phyloP scores from a whole-genome alignment of 2,113 vertebrate genomes.

The Melanostigma gelatinosum region DNA sequence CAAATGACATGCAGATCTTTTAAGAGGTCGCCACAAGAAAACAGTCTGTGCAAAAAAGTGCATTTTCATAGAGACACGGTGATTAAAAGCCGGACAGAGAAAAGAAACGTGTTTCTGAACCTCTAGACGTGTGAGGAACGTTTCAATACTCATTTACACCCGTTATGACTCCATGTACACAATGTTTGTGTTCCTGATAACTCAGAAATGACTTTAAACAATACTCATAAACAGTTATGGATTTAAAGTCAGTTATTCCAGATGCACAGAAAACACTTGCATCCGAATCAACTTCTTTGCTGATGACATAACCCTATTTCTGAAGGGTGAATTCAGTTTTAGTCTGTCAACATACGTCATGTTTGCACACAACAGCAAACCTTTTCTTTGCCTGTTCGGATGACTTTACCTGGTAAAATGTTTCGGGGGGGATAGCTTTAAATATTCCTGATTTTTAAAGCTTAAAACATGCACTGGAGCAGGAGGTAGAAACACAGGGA shows the following conservation, averaged over 20 bases:
- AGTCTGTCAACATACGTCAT: background rate
- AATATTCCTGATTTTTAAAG: background rate
- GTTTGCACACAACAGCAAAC: background rate
- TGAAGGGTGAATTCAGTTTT: background rate
- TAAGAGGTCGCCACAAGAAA: conserved; percentile 7
- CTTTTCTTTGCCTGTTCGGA: background rate
- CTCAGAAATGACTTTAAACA: background rate
- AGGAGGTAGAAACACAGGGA: conserved; percentile 57
- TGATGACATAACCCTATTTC: background rate
- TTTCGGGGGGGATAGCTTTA: background rate
- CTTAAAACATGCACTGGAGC: conserved; percentile 11
- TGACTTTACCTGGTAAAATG: background rate
- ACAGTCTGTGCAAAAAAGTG: conserved; percentile 74
- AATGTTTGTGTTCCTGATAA: background rate
- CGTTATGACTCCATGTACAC: background rate
- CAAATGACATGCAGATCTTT: conserved; percentile 20
- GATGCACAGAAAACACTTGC: background rate
- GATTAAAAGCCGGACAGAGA: background rate
- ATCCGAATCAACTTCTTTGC: background rate
- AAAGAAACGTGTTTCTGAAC: conserved; percentile 9
- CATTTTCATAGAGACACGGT: conserved; percentile 61
- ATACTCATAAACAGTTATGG: background rate
- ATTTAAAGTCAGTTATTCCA: background rate
- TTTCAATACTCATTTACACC: background rate
- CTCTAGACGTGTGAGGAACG: background rate